Conservation (phyloP, 2,113 vertebrate species). For the Prietella phreatophila region DNA sequence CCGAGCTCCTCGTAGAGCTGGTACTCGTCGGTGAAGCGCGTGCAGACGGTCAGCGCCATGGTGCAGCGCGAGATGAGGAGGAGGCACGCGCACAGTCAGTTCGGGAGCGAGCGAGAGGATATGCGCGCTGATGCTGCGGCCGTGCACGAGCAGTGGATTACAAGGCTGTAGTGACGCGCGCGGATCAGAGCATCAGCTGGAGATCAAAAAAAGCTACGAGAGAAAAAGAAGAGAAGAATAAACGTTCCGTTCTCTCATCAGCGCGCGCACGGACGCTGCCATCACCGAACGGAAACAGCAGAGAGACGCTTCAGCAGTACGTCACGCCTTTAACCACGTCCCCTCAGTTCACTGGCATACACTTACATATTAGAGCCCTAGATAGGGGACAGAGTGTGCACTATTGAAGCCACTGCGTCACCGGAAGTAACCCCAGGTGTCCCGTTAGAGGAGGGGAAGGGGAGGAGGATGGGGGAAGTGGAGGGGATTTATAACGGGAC, state of each 20-base stretch:
- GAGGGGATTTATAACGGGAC: neutral
- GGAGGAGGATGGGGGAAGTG: neutral
- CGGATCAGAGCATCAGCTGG: conserved; percentile 4
- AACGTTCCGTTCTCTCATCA: neutral
- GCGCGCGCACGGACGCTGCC: conserved; percentile 1
- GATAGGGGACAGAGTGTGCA: neutral
- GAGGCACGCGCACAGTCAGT: neutral
- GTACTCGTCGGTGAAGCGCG: conserved; percentile 94
- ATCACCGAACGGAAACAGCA: conserved; percentile 1
- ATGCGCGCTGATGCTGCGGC: conserved; percentile 7
- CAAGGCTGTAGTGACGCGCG: neutral
- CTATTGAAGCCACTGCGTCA: neutral
- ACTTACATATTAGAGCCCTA: neutral
- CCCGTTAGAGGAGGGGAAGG: neutral
- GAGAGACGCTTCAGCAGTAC: neutral
- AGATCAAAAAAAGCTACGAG: neutral
- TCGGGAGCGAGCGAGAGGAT: conserved; percentile 12
- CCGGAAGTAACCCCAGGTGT: neutral
- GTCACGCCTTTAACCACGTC: conserved; percentile 20
- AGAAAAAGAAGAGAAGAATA: neutral
- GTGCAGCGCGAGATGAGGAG: conserved; percentile 55
- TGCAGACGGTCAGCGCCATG: conserved; percentile 92
- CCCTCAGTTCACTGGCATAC: neutral
- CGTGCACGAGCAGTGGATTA: neutral
- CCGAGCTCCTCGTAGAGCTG: conserved; percentile 98